Percentiles rank a stretch among this genome's conserved stretches.
Conservation (phyloP, 2,888 invertebrate genomes). For the Morpho achilles region DNA sequence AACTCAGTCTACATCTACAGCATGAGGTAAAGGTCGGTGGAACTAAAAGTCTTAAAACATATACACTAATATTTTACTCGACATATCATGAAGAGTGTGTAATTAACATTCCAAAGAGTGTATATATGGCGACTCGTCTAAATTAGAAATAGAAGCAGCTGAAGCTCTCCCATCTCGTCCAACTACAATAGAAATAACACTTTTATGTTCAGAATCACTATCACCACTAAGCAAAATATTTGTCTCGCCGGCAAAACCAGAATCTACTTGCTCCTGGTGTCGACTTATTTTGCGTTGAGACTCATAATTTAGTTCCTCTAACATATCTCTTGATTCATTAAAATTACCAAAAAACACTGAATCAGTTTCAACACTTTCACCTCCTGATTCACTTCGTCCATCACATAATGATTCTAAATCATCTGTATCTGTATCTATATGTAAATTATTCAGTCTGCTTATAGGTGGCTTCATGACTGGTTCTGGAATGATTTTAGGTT, state of each 20-base stretch:
- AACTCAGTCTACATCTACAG: slow-evolving; percentile 4
- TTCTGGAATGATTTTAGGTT: slow-evolving; percentile 51
- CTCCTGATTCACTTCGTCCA: slow-evolving; percentile 91
- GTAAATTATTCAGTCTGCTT: slow-evolving; percentile 46
- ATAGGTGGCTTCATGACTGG: slow-evolving; percentile 38
- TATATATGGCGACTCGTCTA: slow-evolving; percentile 57
- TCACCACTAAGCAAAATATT: slow-evolving; percentile 71
- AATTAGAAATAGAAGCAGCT: slow-evolving; percentile 50
- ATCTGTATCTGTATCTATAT: slow-evolving; percentile 81
- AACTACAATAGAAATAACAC: slow-evolving; percentile 70
- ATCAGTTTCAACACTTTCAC: slow-evolving; percentile 91
- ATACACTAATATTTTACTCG: not conserved
- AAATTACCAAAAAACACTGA: slow-evolving; percentile 91
- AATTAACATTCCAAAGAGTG: slow-evolving; percentile 60
- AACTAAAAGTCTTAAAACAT: slow-evolving; percentile 18
- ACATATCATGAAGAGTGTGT: slow-evolving; percentile 27
- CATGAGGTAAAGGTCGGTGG: slow-evolving; percentile 51
- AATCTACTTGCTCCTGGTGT: slow-evolving; percentile 64
- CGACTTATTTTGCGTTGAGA: slow-evolving; percentile 35
- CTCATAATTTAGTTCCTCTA: slow-evolving; percentile 51
- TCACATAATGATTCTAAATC: slow-evolving; percentile 88
- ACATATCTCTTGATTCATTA: slow-evolving; percentile 65
- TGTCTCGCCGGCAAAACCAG: slow-evolving; percentile 68
- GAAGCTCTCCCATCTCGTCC: slow-evolving; percentile 60
- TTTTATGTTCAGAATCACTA: slow-evolving; percentile 71